Evolutionary conservation across 2,113 vertebrate species (phyloP).

Genomic region (Sylvicapra grimmia): DNA sequence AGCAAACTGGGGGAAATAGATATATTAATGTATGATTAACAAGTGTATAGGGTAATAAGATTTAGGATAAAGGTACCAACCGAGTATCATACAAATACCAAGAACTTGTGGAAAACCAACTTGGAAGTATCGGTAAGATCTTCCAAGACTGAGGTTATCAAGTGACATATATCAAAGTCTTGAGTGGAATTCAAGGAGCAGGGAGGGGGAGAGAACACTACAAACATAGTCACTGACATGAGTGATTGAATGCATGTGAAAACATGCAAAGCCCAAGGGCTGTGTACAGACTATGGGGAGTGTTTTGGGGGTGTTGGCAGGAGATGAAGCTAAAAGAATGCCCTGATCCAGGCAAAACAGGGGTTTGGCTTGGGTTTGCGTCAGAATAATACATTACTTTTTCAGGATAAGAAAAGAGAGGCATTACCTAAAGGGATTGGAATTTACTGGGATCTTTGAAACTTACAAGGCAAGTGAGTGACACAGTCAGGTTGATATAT

Average conservation of each 20-base stretch:
- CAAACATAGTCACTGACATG: neutral
- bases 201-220: neutral
- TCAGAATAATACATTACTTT: neutral
- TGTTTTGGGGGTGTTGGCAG: neutral
- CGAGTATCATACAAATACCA: neutral
- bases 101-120: neutral
- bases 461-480: neutral
- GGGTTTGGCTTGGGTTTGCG: neutral
- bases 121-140: neutral
- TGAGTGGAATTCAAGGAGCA: neutral
- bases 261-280: neutral
- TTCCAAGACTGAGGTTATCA: neutral
- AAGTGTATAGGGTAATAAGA: neutral
- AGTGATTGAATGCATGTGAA: neutral
- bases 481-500: neutral
- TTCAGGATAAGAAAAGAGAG: neutral
- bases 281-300: neutral
- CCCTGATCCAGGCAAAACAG: neutral
- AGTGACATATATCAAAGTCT: neutral
- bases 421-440: neutral
- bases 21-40: neutral
- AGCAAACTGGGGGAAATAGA: neutral
- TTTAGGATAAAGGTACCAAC: neutral
- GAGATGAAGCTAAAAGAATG: neutral
- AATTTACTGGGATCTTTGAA: neutral